Evolutionary conservation across 2,888 invertebrate species (phyloP), one percentile per base, ranked within the genome.

Genomic region (Eristalis intricaria): DNA sequence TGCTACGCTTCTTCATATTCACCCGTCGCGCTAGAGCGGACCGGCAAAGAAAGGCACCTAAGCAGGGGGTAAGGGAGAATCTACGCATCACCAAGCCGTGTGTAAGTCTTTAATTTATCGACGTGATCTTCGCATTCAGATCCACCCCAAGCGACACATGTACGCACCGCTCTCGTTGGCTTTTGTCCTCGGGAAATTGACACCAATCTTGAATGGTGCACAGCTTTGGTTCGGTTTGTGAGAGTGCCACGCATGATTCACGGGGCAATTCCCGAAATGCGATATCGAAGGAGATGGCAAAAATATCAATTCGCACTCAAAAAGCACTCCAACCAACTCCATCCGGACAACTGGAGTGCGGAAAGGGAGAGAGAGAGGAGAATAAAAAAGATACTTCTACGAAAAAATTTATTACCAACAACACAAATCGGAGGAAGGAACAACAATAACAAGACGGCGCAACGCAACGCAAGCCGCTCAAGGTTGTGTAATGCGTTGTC

Each of bases 81-180:
- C 75, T 84, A 32, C 84, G 78, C 73, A 77, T 66, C 65, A 74
- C 29, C 71, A 56, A 76, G 73, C 75, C 66, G n/a, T 63, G 80
- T 80, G 84, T 85, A 81, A 81, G 85, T 74, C 77, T 73, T 81
- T 81, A 76, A 81, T 85, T 85, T 85, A 85, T 85, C 69, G 77
- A 74, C 81, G 69, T 77, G 77, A 81, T 77, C 85, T 64, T 77
- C 43, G 77, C 29, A 58, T 10, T 35, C 71, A 40, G 50, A 22
- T 19, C 43, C 32, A 65, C 26, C 43, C 26, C n/a, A 15, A 43
- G 15, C 66, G 32, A 77, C 73, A 64, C 26, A 43, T 35, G 23
- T 56, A 60, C 60, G 66, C 68, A 43, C 43, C 43, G n/a, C 80
- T 64, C 64, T 29, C 23, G 43, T 35, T 66, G 19, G 40, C 82